A percentile compares a stretch with the other conserved stretches of the same genome.
Conservation (phyloP, 1,140 invertebrate species). For the Lamellibrachia luymesi region DNA sequence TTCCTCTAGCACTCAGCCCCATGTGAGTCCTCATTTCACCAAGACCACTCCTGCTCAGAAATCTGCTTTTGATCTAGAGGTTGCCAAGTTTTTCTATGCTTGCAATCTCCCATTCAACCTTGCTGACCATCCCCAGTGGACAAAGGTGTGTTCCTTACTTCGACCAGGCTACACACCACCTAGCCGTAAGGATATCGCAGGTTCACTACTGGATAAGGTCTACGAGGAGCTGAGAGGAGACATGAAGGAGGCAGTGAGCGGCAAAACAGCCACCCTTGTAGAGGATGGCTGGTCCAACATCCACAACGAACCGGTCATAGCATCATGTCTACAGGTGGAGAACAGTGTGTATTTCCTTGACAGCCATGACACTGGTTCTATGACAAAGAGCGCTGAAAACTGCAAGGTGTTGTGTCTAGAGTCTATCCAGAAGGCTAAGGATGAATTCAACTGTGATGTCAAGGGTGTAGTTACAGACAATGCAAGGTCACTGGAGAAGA, state of each 20-base stretch:
- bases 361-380: conserved; percentile 18
- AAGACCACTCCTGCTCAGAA: conserved; percentile 1
- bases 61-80: conserved; percentile 9
- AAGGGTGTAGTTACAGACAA: conserved; percentile 15
- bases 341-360: no score
- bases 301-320: no score
- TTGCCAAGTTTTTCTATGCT: no score
- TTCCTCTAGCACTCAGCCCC: conserved; percentile 8
- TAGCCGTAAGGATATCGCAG: no score
- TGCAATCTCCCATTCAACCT: no score
- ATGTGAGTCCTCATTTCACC: conserved; percentile 2
- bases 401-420: conserved; percentile 1
- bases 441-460: conserved; percentile 10
- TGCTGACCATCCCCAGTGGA: no score
- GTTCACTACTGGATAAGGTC: no score
- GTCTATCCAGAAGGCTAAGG: conserved; percentile 9
- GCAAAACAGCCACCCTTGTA: conserved; percentile 6
- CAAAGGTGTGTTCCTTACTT: no score
- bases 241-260: conserved; percentile 5
- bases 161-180: no score
- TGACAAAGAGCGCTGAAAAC: conserved; percentile 5
- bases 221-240: conserved; percentile 3
- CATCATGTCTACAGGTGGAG: no score
- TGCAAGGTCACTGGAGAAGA: conserved; percentile 10
- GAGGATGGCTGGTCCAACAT: no score